Evolutionary conservation across 2,888 invertebrate genomes (phyloP).

Genomic region (Drosophila antonietae): DNA sequence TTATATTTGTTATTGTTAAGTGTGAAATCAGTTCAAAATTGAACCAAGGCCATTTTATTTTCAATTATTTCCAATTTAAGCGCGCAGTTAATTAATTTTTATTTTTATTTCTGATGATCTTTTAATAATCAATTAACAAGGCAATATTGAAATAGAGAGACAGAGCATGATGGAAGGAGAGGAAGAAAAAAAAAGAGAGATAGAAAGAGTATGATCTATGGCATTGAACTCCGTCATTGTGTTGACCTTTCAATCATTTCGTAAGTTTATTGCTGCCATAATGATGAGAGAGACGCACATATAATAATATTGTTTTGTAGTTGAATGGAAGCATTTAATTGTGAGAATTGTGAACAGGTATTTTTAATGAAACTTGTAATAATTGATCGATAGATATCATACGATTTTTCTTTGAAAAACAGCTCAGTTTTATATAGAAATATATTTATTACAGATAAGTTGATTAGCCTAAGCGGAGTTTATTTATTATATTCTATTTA

Average conservation of each 20-base stretch:
- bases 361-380: not conserved
- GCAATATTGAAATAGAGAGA: not conserved
- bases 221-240: conserved; percentile 48
- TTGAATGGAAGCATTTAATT: conserved; percentile 16
- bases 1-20: conserved; percentile 19
- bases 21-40: conserved; percentile 39
- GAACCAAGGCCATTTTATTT: conserved; percentile 35
- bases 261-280: conserved; percentile 29
- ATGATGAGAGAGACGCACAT: conserved; percentile 14
- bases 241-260: conserved; percentile 34
- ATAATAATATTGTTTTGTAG: conserved; percentile 12
- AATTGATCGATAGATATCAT: not conserved
- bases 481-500: not conserved
- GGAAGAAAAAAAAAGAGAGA: conserved; percentile 11
- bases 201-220: conserved; percentile 32
- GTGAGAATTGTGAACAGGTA: not conserved
- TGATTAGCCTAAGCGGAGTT: not conserved
- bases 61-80: conserved; percentile 16
- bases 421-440: too few relatives aligned
- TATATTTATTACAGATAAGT: not conserved
- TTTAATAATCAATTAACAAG: conserved; percentile 22
- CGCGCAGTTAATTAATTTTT: conserved; percentile 36
- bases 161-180: conserved; percentile 1
- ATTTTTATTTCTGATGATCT: conserved; percentile 21
- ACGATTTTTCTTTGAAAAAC: not conserved